Conservation (phyloP, 2,797 vertebrate genomes). For the Crotalus adamanteus region DNA sequence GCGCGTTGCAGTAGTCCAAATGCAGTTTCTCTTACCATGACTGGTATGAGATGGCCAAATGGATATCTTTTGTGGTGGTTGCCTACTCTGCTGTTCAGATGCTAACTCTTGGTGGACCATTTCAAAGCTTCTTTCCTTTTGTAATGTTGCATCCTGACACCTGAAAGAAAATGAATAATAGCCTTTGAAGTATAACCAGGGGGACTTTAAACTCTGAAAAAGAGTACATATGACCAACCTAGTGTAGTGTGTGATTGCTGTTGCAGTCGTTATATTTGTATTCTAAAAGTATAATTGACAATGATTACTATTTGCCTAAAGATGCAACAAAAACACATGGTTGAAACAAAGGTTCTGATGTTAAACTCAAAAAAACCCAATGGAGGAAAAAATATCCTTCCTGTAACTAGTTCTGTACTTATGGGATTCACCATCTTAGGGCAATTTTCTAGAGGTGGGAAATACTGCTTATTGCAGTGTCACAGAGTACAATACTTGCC, state of each 20-base stretch:
- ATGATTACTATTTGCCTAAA: not conserved
- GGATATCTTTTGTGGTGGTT: not conserved
- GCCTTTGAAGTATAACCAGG: not conserved
- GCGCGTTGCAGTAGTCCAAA: no score
- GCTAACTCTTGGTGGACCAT: not conserved
- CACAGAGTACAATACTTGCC: not conserved
- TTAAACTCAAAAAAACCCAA: not conserved
- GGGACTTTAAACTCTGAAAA: not conserved
- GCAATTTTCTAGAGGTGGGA: not conserved
- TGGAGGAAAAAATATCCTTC: not conserved
- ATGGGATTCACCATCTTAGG: not conserved
- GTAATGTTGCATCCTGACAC: not conserved
- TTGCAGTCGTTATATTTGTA: not conserved
- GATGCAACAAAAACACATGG: not conserved
- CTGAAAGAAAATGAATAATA: not conserved
- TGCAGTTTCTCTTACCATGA: not conserved
- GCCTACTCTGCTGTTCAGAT: not conserved
- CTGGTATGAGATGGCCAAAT: not conserved
- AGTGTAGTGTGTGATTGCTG: not conserved
- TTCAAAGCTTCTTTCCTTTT: not conserved
- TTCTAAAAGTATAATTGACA: not conserved
- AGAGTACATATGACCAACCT: no score
- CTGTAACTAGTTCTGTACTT: not conserved
- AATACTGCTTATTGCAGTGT: not conserved
- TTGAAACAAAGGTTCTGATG: not conserved